Base-by-base conservation (phyloP, 1,140 invertebrate genomes). In the Vanessa tameamea region DNA sequence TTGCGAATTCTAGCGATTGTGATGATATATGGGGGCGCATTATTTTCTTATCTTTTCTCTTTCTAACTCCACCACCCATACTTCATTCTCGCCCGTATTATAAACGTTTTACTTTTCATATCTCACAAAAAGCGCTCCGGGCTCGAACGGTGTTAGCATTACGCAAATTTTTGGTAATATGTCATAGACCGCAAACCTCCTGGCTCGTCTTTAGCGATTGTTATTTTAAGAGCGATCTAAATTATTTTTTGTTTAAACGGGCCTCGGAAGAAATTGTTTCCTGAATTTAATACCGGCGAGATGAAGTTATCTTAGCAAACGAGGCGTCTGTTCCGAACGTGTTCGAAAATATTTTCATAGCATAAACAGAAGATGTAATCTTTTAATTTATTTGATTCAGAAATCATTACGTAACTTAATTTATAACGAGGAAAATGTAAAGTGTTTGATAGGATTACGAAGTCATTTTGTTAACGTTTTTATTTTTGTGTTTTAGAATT, bases 21-120 rank as follows among this genome's bases (percentile, higher is more conserved):
- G 83, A 90, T 92, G 87, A 90, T 90, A 90, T 90, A 90, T 89
- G 87, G 81, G 79, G 83, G 84, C 82, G 87, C 83, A 89, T 90
- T 90, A 90, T 88, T 88, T 90, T 89, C 88, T 89, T 90, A 90
- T 90, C 88, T 90, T 90, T 87, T 86, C 83, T 89, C 81, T 87
- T 89, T 84, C 86, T 88, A 88, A 88, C 87, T 80, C 82, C 79
- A 87, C 82, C 84, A 75, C 72, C 82, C 88, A 90, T 90, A 88
- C 86, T 89, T 91, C 86, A 91, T 89, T 88, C 82, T 75, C 81
- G 73, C 81, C 84, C 81, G 85, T 83, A 88, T 90, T 92, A 90
- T 88, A 87, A 89, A 85, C 87, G 87, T 84, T 89, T 87, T 91
- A 87, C 84, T 87, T 88, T 91, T 86, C 82, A 90, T 90, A 92